A percentile compares a stretch with the other conserved stretches of the same genome.
Conservation (phyloP, 2,113 vertebrate genomes). For the Aptenodytes forsteri region DNA sequence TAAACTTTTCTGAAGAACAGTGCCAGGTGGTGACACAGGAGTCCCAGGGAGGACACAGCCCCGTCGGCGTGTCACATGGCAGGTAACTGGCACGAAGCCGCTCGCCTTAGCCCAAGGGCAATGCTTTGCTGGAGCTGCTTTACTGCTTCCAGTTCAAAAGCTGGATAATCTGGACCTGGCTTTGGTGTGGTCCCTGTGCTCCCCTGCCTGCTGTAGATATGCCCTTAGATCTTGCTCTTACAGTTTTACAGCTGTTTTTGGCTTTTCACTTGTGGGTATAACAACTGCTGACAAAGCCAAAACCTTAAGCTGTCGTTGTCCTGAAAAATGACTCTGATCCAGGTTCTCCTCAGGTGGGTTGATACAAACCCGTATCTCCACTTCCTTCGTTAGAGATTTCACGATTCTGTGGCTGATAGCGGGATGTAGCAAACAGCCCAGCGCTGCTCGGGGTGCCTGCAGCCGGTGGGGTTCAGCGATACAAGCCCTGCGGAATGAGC, state of each 20-base stretch:
- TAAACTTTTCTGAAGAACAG: background rate
- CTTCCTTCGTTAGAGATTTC: background rate
- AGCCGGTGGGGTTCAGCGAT: fast-evolving
- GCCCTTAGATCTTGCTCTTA: background rate
- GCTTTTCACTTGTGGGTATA: background rate
- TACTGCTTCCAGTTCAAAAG: background rate
- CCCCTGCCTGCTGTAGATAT: background rate
- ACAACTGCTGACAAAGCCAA: background rate
- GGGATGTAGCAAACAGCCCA: fast-evolving
- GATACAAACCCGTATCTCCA: fast-evolving
- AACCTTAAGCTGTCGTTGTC: background rate
- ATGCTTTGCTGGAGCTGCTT: background rate
- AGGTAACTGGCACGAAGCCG: fast-evolving
- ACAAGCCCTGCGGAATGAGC: fast-evolving
- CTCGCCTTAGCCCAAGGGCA: background rate
- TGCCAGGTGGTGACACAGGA: background rate
- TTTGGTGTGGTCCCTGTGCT: background rate
- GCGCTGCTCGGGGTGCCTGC: fast-evolving
- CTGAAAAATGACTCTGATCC: background rate
- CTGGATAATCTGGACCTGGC: background rate
- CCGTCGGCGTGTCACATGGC: fast-evolving
- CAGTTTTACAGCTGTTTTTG: background rate
- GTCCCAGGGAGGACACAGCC: background rate
- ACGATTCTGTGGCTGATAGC: fast-evolving
- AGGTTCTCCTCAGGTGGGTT: background rate